These are phyloP conservation scores for Indicator maculatus DNA, from an alignment of 2,113 vertebrate species.

Conservation along the genomic window DNA sequence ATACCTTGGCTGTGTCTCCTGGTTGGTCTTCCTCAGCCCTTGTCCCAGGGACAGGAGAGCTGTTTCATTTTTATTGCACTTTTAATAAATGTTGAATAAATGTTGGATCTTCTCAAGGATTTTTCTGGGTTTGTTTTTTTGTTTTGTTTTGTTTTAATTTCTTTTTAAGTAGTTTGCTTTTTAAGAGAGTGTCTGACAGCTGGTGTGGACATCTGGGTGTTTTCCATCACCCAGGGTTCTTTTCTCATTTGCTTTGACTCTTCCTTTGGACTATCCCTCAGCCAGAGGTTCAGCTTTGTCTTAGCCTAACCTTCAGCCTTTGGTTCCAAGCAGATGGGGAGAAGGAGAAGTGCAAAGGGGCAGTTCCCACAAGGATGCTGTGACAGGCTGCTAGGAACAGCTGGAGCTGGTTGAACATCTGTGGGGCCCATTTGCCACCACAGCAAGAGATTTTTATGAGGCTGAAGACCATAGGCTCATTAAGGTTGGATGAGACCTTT, in stretches of 20 bases:
- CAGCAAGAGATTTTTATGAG: not conserved
- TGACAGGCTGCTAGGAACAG: not conserved
- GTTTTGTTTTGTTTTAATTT: not conserved
- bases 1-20: constrained; percentile 7
- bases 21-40: not conserved
- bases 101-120: not conserved
- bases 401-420: not conserved
- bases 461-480: not conserved
- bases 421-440: fast-evolving
- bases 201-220: not conserved
- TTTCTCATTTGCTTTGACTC: not conserved
- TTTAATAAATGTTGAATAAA: constrained; percentile 45
- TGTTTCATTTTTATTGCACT: constrained; percentile 54
- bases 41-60: not conserved
- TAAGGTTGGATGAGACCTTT: no score
- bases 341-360: not conserved
- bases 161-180: not conserved
- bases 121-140: not conserved
- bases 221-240: not conserved
- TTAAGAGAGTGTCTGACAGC: not conserved
- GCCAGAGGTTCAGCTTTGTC: not conserved
- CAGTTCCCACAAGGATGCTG: not conserved
- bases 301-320: not conserved
- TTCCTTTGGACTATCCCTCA: not conserved
- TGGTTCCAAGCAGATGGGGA: not conserved